Conservation (phyloP, 35 echinoderm and acorn worm genomes). For the Lytechinus variegatus region DNA sequence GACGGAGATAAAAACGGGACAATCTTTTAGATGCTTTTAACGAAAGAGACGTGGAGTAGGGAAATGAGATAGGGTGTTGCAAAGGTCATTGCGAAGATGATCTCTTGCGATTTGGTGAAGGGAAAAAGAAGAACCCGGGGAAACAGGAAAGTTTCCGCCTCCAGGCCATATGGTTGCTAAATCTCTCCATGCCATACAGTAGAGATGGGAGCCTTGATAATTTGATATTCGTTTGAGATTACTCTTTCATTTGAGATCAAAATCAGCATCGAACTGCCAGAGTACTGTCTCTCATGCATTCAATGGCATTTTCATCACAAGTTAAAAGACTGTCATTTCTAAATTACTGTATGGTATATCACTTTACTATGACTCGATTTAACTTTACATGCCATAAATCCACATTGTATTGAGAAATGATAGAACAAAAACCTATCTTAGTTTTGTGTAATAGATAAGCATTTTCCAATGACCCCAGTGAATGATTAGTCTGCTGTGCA, state of each 20-base stretch:
- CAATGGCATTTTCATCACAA: not conserved
- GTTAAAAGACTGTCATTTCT: not conserved
- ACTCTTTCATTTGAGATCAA: not conserved
- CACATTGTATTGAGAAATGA: too few species aligned
- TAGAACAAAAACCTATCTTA: too few species aligned
- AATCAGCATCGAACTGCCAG: not conserved
- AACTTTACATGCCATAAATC: too few species aligned
- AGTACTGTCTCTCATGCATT: not conserved
- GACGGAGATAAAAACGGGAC: not conserved
- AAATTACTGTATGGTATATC: not conserved
- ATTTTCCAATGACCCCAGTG: too few species aligned
- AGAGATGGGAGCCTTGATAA: not conserved
- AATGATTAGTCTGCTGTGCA: too few species aligned
- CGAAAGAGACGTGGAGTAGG: not conserved
- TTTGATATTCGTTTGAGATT: slow-evolving; percentile 20
- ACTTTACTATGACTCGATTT: not conserved
- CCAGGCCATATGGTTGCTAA: not conserved
- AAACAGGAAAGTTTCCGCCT: not conserved
- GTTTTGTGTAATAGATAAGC: too few species aligned
- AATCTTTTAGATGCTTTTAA: not conserved
- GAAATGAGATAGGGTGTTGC: not conserved
- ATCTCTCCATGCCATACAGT: not conserved
- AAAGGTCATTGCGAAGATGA: not conserved
- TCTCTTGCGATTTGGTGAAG: not conserved
- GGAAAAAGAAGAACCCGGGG: not conserved